Percentiles rank a stretch among this genome's conserved stretches.
phyloP scores from a whole-genome alignment of 2,113 vertebrate species.

The Manacus vitellinus region DNA sequence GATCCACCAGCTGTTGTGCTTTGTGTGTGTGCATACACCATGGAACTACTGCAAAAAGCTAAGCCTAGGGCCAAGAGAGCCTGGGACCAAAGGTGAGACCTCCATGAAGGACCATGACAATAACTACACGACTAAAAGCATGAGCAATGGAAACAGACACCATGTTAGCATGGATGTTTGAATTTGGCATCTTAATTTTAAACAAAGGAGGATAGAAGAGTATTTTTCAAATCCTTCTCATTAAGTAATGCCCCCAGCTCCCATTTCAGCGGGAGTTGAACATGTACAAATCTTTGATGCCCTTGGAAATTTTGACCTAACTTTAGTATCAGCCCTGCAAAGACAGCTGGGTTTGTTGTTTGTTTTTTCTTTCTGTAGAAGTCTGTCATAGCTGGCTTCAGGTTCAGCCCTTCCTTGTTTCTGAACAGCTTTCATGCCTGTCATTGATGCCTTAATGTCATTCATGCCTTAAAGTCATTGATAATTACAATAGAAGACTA shows the following conservation, averaged over 20 bases:
- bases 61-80: neutral
- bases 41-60: neutral
- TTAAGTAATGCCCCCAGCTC: neutral
- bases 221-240: constrained; percentile 6
- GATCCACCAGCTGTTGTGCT: constrained; percentile 48
- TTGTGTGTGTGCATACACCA: neutral
- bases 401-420: neutral
- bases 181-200: constrained; percentile 21
- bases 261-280: neutral
- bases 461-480: neutral
- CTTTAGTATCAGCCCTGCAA: neutral
- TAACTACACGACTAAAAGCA: constrained; percentile 4
- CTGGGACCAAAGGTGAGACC: constrained; percentile 55
- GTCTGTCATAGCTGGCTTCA: neutral
- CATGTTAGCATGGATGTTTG: neutral
- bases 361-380: neutral
- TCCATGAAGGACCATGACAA: constrained; percentile 48
- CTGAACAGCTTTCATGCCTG: neutral
- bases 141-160: constrained; percentile 23
- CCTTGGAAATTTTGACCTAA: neutral
- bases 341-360: neutral
- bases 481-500: neutral
- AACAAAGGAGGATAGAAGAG: neutral
- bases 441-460: too few relatives aligned
- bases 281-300: neutral